Evolutionary conservation across 2,797 vertebrate species (phyloP), one percentile per base, ranked within the genome.

Genomic region (Mus spretus): DNA sequence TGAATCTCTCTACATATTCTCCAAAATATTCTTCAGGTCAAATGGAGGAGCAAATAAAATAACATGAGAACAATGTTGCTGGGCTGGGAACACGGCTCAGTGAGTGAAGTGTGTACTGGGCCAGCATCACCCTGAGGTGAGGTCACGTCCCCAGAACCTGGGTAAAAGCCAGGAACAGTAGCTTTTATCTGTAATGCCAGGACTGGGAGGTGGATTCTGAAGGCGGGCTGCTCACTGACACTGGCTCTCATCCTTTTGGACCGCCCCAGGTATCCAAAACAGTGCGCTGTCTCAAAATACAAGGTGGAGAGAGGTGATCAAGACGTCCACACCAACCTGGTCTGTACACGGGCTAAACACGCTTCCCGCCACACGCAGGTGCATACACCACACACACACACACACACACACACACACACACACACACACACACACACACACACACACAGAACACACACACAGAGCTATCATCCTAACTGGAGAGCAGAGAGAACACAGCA

Each of bases 181-280:
- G 84, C 28, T 70, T 87, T 14, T 2, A 3, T 53, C 34, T 3
- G 22, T 15, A 72, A 17, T 24, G 24, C 63, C 47, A 1, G 3
- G 84, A 10, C 5, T 9, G 8, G 14, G 37, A 37, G 59, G 28
- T 22, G 81, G 40, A 2, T 6, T 44, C 20, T 7, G 74, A 47
- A 24, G 40, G 40, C 0, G 15, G 83, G 74, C 40, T 70, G 67
- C 34, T 70, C 34, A n/a, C 34, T 44, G 74, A 44, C 26, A 24
- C 65, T 34, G 34, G 34, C 14, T 0, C 67, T 70, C 67, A n/a
- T 15, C 34, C n/a, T 19, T 70, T n/a, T 7, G 17, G 67, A 19
- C 1, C 0, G 2, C 15, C 34, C 15, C 6, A 0, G 1, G 17
- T 37, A 37, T 37, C n/a, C n/a, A 37, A 34, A n/a, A 70, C 2